These are phyloP conservation scores for Brachionus rubens DNA, from an alignment of 1,140 invertebrate genomes.

Conservation along the genomic window DNA sequence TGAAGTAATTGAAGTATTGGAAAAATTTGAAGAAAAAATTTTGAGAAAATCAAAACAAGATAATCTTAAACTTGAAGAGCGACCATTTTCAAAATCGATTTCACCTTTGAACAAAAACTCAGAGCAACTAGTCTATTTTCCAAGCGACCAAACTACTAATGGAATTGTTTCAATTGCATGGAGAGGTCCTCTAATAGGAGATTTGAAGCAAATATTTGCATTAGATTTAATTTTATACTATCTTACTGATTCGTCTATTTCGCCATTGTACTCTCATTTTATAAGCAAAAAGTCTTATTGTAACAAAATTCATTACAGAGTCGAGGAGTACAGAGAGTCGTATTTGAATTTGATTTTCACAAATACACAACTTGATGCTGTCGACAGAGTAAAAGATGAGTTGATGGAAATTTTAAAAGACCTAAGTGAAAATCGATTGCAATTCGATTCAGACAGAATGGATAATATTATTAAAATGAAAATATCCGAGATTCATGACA, in stretches of 20 bases:
- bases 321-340: conserved; percentile 31
- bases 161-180: conserved; percentile 76
- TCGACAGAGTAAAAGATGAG: conserved; percentile 62
- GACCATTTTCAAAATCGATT: conserved; percentile 56
- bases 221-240: conserved; percentile 75
- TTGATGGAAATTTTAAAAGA: conserved; percentile 42
- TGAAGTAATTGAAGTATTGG: conserved; percentile 72
- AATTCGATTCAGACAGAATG: conserved; percentile 46
- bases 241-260: conserved; percentile 75
- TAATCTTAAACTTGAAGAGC: not conserved
- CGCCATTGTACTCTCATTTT: conserved; percentile 77
- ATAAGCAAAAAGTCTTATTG: conserved; percentile 76
- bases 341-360: conserved; percentile 51
- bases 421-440: not conserved
- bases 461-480: conserved; percentile 52
- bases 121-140: conserved; percentile 66
- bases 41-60: conserved; percentile 66
- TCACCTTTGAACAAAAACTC: conserved; percentile 66
- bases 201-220: conserved; percentile 63
- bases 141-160: conserved; percentile 71
- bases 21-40: conserved; percentile 75
- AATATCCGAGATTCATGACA: conserved; percentile 38
- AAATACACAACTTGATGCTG: conserved; percentile 68
- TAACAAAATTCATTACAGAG: conserved; percentile 61
- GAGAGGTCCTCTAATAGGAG: conserved; percentile 68